Percentiles rank a stretch among this genome's conserved stretches.
Evolutionary conservation across 2,888 invertebrate genomes (phyloP).

Genomic region (Diaphora mendica): DNA sequence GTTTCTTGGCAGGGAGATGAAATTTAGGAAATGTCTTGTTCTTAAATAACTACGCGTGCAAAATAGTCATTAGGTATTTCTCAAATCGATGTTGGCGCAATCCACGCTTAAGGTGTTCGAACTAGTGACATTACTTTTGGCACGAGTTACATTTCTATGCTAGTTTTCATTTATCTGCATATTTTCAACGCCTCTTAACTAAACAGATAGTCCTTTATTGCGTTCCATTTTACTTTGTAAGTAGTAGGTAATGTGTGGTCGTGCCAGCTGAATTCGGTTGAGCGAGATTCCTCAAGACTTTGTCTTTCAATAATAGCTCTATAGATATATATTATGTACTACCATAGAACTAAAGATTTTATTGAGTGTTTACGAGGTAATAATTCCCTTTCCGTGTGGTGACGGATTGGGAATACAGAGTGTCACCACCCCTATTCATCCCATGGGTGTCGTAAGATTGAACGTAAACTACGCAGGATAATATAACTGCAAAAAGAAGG

Average conservation of each 20-base stretch:
- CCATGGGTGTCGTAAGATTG: no score
- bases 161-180: not conserved
- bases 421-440: no score
- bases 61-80: conserved; percentile 42
- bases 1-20: conserved; percentile 6
- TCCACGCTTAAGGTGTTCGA: conserved; percentile 39
- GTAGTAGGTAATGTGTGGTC: not conserved
- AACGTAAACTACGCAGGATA: no score
- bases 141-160: not conserved
- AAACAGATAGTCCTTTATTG: not conserved
- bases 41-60: conserved; percentile 41
- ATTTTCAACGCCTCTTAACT: not conserved
- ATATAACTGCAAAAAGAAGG: no score
- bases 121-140: not conserved
- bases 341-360: not conserved
- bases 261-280: not conserved
- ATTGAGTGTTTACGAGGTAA: not conserved
- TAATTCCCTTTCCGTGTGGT: not conserved
- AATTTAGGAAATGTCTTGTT: conserved; percentile 23
- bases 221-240: not conserved
- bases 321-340: not conserved
- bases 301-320: not conserved
- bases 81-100: not conserved
- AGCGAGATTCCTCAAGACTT: not conserved
- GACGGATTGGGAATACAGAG: no score